A percentile compares a stretch with the other conserved stretches of the same genome.
These are phyloP conservation scores for Thermophis baileyi DNA, from an alignment of 2,113 vertebrate species.

Conservation along the genomic window DNA sequence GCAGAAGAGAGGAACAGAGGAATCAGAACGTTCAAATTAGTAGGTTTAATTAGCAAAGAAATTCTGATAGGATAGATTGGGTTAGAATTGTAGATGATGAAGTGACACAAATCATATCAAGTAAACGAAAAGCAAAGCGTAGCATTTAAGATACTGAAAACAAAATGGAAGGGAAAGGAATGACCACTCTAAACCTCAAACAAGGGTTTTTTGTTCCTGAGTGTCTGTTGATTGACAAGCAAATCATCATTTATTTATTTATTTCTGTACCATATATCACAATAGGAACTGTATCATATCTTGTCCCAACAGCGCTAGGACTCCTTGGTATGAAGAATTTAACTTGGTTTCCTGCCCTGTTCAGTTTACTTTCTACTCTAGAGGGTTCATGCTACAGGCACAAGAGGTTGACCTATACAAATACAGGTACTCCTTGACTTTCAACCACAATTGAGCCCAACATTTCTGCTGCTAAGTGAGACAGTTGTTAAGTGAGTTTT, in stretches of 20 bases:
- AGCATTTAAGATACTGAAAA: neutral
- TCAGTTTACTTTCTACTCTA: neutral
- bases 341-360: neutral
- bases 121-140: neutral
- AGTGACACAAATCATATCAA: neutral
- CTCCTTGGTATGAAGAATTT: neutral
- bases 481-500: neutral
- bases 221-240: neutral
- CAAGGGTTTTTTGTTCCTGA: neutral
- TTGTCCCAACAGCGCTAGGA: neutral
- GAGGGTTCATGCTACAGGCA: neutral
- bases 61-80: neutral
- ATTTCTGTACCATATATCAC: neutral
- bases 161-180: neutral
- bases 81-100: neutral
- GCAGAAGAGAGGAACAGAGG: neutral
- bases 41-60: neutral
- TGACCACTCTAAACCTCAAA: neutral
- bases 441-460: neutral
- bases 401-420: neutral
- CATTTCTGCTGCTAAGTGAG: neutral
- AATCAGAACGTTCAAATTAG: neutral
- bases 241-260: neutral
- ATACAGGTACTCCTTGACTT: neutral
- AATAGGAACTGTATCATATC: neutral